A percentile compares a stretch with the other conserved stretches of the same genome.
These are phyloP conservation scores for Apodemia hepburni DNA, from an alignment of 2,888 invertebrate species.

Conservation along the genomic window DNA sequence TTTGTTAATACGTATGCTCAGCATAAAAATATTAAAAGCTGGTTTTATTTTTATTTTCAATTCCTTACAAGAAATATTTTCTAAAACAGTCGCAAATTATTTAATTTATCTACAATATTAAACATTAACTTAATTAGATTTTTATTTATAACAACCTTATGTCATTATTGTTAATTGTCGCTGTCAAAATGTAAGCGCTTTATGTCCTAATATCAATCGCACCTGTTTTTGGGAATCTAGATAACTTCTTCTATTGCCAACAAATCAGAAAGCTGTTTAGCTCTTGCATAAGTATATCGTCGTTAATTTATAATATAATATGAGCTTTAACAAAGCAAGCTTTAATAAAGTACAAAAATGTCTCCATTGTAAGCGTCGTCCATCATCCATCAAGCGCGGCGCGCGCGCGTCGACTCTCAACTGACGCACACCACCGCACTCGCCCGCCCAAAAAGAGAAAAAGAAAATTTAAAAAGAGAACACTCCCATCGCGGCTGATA, in stretches of 20 bases:
- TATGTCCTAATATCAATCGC: not conserved
- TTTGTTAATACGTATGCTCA: too few species aligned
- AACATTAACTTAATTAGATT: not conserved
- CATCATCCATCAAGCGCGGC: constrained; percentile 67
- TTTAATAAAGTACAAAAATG: constrained; percentile 44
- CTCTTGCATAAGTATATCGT: constrained; percentile 7
- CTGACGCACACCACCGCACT: constrained; percentile 69
- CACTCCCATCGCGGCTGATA: constrained; percentile 61
- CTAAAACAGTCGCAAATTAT: too few species aligned
- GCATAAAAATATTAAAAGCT: too few species aligned
- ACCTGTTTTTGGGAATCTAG: not conserved
- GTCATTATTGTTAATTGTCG: not conserved
- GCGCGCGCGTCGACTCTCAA: constrained; percentile 53
- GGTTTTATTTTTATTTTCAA: too few species aligned
- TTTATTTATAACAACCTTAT: not conserved
- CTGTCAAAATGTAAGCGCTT: not conserved
- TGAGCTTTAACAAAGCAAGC: constrained; percentile 21
- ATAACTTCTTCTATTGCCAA: not conserved
- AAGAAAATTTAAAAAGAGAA: constrained; percentile 76
- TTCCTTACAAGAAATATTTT: too few species aligned
- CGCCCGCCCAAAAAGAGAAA: constrained; percentile 76
- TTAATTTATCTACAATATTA: too few species aligned
- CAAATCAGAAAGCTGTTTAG: not conserved
- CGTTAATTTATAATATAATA: constrained; percentile 12
- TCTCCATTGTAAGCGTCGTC: constrained; percentile 44